phyloP scores from a whole-genome alignment of 2,797 vertebrate genomes.

The Harpagifer antarcticus region DNA sequence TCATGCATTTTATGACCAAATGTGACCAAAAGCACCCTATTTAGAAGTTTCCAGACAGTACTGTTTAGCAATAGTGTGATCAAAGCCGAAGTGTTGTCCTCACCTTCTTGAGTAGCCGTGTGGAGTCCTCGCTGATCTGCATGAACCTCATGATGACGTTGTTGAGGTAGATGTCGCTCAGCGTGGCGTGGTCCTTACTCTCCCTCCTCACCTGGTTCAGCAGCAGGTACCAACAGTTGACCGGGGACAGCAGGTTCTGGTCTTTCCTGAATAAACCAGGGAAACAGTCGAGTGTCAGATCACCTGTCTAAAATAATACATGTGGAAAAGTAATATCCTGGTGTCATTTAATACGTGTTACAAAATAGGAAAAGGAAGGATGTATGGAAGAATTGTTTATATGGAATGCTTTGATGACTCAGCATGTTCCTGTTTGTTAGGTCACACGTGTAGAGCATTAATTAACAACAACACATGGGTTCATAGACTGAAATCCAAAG shows the following conservation, averaged over 20 bases:
- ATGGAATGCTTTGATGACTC: background rate
- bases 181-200: slow-evolving; percentile 97
- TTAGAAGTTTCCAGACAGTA: background rate
- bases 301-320: background rate
- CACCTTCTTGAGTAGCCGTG: slow-evolving; percentile 98
- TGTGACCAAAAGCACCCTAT: background rate
- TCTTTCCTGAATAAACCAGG: slow-evolving; percentile 89
- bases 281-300: slow-evolving; percentile 3
- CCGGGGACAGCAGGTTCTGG: slow-evolving; percentile 97
- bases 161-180: slow-evolving; percentile 99
- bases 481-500: background rate
- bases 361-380: background rate
- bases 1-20: background rate
- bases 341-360: background rate
- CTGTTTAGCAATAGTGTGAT: background rate
- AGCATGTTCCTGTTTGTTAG: background rate
- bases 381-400: background rate
- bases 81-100: background rate
- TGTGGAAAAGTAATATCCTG: background rate
- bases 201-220: slow-evolving; percentile 98
- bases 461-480: background rate
- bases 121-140: slow-evolving; percentile 99
- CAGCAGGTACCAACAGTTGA: slow-evolving; percentile 99
- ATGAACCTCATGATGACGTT: slow-evolving; percentile 99
- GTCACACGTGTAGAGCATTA: background rate